phyloP scores from a whole-genome alignment of 1,140 invertebrate species.

The Charaxes varanes region DNA sequence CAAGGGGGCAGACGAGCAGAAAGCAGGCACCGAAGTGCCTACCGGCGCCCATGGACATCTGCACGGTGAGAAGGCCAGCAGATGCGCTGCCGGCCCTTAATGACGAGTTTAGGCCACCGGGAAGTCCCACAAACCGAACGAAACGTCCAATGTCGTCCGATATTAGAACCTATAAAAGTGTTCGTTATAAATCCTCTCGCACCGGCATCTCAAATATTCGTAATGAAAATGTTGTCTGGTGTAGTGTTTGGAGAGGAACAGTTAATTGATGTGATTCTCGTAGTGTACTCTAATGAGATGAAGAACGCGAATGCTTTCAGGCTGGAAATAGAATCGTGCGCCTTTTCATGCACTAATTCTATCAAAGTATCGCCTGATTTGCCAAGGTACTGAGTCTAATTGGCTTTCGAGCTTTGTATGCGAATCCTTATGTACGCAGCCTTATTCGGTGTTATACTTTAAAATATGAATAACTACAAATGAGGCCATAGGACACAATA shows the following conservation, averaged over 20 bases:
- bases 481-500: too few relatives aligned
- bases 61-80: too few relatives aligned
- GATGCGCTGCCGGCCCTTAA: too few relatives aligned
- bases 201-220: constrained; percentile 33
- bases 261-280: constrained; percentile 41
- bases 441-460: too few relatives aligned
- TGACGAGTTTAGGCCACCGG: too few relatives aligned
- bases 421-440: too few relatives aligned
- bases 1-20: too few relatives aligned
- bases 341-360: constrained; percentile 42
- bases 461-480: too few relatives aligned
- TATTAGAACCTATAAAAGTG: constrained; percentile 36
- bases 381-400: constrained; percentile 30
- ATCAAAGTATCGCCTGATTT: constrained; percentile 41
- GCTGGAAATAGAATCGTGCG: constrained; percentile 41
- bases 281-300: constrained; percentile 50
- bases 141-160: constrained; percentile 28
- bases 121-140: too few relatives aligned
- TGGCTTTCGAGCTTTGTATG: not conserved
- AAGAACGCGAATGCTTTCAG: constrained; percentile 33
- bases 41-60: too few relatives aligned
- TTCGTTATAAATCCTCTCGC: constrained; percentile 48
- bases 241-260: constrained; percentile 40
- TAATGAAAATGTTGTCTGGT: constrained; percentile 48
- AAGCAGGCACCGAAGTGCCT: too few relatives aligned